Base-by-base conservation (phyloP, 2,113 vertebrate species). In the Martes martes region DNA sequence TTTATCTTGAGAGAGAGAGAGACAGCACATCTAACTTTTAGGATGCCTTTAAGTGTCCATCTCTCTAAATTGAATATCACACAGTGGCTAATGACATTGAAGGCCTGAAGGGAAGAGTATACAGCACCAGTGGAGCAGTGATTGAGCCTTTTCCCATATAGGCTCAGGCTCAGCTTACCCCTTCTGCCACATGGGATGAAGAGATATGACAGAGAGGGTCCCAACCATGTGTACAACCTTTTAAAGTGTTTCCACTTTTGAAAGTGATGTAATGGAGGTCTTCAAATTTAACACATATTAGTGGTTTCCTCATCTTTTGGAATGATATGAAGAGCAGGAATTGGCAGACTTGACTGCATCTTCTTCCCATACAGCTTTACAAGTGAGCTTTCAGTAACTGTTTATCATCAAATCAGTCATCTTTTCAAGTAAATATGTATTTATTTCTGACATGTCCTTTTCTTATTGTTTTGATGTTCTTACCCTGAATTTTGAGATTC, bases 341-440 rank as follows among this genome's bases (percentile, higher is more conserved):
- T 83, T 90, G 69, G 42, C 28, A 80, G 63, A n/a, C 83, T 63
- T 88, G 74, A 74, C 52, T n/a, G 4, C 3, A 13, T 91, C 80
- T 67, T 71, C 18, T 89, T 83, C 9, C 78, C 33, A 45, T 79
- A n/a, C 52, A 94, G 52, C 36, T 87, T 63, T 79, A 31, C 23
- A 76, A 86, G 33, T 90, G 16, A 79, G 5, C 5, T 55, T 79
- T 81, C 89, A 90, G 14, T 65, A 78, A 85, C 76, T 65, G 63
- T 74, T 88, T 50, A 26, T 65, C 6, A 65, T 82, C 73, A 57
- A 55, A 63, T 92, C 16, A 76, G 5, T 80, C 47, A 11, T 31
- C 55, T 91, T 96, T 86, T 92, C 93, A 82, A 91, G 59, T 81
- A 73, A 45, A 90, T 74, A 59, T 84, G 10, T 94, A n/a, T 82